phyloP scores from a whole-genome alignment of 2,888 invertebrate species.

The Orthonevra nobilis region DNA sequence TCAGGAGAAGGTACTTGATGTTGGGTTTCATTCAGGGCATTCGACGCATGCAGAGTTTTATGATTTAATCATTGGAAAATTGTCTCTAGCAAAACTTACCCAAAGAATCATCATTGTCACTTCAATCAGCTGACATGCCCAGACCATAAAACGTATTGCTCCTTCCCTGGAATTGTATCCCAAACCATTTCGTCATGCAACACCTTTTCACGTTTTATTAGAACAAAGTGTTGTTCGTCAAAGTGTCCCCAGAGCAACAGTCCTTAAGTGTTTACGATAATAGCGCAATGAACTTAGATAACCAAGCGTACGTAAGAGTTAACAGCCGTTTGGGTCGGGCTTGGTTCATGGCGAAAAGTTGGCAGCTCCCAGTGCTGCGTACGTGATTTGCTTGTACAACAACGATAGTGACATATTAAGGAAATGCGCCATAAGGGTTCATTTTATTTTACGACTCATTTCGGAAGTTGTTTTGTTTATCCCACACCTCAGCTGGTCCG shows the following conservation, averaged over 20 bases:
- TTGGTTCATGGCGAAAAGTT: background rate
- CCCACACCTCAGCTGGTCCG: conserved; percentile 6
- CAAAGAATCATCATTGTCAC: too few species aligned
- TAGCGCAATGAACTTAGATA: conserved; percentile 44
- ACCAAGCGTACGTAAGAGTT: conserved; percentile 30
- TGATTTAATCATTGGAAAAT: too few species aligned
- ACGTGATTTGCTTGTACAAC: conserved; percentile 40
- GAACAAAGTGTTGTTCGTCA: background rate
- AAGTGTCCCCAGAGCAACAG: conserved; percentile 20
- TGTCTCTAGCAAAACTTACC: too few species aligned
- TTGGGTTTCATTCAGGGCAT: too few species aligned
- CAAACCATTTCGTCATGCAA: conserved; percentile 5
- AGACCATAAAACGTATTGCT: background rate
- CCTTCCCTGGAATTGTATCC: conserved; percentile 11
- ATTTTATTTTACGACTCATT: conserved; percentile 46
- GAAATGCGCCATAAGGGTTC: conserved; percentile 29
- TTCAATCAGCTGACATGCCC: too few species aligned
- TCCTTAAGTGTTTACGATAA: conserved; percentile 42
- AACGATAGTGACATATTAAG: conserved; percentile 25
- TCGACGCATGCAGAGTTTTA: too few species aligned
- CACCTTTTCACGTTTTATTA: conserved; percentile 1
- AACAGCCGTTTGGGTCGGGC: background rate
- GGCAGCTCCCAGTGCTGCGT: conserved; percentile 17
- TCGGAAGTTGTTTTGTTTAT: conserved; percentile 37
- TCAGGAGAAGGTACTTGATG: too few species aligned